Conservation (phyloP, 92 coral and sea anemone species). For the Phenganax marumi region DNA sequence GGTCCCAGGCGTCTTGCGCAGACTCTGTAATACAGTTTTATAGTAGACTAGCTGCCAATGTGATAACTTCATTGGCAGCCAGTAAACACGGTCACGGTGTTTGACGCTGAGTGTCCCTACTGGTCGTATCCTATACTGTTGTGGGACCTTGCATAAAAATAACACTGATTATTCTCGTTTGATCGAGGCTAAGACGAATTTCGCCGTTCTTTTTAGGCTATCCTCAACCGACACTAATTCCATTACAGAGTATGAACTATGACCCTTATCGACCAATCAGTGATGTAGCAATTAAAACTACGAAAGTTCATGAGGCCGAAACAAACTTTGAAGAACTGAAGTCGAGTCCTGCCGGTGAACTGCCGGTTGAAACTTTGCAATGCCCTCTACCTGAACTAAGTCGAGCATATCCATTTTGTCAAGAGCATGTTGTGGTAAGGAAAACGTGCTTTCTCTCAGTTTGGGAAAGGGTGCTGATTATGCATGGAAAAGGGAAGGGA, state of each 20-base stretch:
- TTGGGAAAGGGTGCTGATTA: background rate
- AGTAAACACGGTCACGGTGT: too few relatives aligned
- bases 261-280: background rate
- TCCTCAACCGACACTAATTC: background rate
- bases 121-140: too few relatives aligned
- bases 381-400: conserved; percentile 35
- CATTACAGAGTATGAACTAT: background rate
- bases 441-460: background rate
- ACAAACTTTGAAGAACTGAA: background rate
- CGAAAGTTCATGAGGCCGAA: background rate
- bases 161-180: too few relatives aligned
- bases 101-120: too few relatives aligned
- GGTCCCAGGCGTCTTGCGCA: too few relatives aligned
- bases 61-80: too few relatives aligned
- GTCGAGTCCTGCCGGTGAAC: background rate
- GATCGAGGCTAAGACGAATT: too few relatives aligned
- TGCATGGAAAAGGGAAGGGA: background rate
- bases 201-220: background rate
- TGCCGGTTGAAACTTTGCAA: conserved; percentile 16
- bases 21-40: too few relatives aligned
- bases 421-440: conserved; percentile 38
- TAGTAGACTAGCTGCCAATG: too few relatives aligned
- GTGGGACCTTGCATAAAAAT: too few relatives aligned
- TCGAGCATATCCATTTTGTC: conserved; percentile 36
- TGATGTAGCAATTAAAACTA: background rate